These are phyloP conservation scores for Ambastaia sidthimunki DNA, from an alignment of 2,797 vertebrate species.

Conservation along the genomic window DNA sequence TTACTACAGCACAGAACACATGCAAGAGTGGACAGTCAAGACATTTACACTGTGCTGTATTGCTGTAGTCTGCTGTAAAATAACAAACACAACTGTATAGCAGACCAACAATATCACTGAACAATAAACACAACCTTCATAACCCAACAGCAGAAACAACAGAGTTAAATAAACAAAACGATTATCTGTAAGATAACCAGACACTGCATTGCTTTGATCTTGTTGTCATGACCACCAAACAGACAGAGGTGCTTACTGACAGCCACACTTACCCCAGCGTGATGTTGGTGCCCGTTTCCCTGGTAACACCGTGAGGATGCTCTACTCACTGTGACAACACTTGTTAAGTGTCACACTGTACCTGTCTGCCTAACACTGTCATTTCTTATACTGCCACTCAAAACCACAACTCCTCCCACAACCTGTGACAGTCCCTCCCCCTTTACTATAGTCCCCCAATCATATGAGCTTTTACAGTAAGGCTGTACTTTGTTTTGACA, in stretches of 20 bases:
- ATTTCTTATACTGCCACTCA: conserved; percentile 63
- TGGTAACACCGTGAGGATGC: conserved; percentile 71
- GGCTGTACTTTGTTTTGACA: conserved; percentile 9
- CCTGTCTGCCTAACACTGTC: conserved; percentile 52
- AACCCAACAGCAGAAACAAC: background rate
- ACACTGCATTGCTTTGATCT: background rate
- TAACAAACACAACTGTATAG: background rate
- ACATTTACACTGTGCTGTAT: background rate
- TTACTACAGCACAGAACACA: no score
- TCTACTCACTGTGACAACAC: conserved; percentile 26
- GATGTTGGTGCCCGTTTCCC: conserved; percentile 65
- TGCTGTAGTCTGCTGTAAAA: no score
- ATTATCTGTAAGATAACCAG: background rate
- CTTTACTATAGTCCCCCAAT: conserved; percentile 34
- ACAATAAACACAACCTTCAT: no score
- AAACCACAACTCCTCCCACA: conserved; percentile 59
- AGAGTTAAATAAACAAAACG: background rate
- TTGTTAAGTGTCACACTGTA: conserved; percentile 41
- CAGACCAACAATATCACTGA: background rate
- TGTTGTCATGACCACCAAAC: background rate
- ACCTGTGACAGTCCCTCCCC: conserved; percentile 46
- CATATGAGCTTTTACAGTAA: conserved; percentile 2
- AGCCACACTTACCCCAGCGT: conserved; percentile 71
- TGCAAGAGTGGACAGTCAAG: no score
- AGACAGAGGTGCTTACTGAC: conserved; percentile 4